phyloP scores from a whole-genome alignment of 1,140 invertebrate genomes.

The Lasioglossum albipes region DNA sequence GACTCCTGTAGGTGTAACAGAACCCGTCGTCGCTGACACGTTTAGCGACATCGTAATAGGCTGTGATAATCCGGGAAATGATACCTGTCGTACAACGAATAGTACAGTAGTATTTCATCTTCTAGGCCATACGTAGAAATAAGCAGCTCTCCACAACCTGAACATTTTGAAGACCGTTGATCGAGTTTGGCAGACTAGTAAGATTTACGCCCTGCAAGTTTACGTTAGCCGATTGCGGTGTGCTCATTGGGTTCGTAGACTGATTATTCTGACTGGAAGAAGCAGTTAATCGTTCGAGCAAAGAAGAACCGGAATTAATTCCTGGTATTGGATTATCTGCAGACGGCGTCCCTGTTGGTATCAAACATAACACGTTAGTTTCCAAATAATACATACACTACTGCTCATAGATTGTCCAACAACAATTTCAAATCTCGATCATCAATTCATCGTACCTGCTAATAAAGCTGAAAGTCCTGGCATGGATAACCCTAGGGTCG shows the following conservation, averaged over 20 bases:
- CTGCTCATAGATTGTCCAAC: no score
- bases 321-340: conserved; percentile 82
- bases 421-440: background rate
- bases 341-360: conserved; percentile 80
- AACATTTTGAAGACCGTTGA: conserved; percentile 89
- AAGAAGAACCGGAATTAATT: conserved; percentile 80
- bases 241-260: conserved; percentile 81
- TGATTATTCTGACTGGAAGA: conserved; percentile 78
- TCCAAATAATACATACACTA: background rate
- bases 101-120: conserved; percentile 52
- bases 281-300: conserved; percentile 82
- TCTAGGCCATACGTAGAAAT: conserved; percentile 39
- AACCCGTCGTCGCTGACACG: conserved; percentile 81
- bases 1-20: conserved; percentile 83
- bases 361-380: background rate
- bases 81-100: conserved; percentile 81
- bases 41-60: conserved; percentile 89
- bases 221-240: conserved; percentile 82
- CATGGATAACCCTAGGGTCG: conserved; percentile 79
- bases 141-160: conserved; percentile 77
- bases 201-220: conserved; percentile 88
- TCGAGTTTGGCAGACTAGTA: conserved; percentile 85
- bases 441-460: conserved; percentile 72
- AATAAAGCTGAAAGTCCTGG: conserved; percentile 80
- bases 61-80: conserved; percentile 88